Percentiles rank a stretch among this genome's conserved stretches.
phyloP scores from a whole-genome alignment of 2,888 invertebrate genomes.

The Dioctria rufipes region DNA sequence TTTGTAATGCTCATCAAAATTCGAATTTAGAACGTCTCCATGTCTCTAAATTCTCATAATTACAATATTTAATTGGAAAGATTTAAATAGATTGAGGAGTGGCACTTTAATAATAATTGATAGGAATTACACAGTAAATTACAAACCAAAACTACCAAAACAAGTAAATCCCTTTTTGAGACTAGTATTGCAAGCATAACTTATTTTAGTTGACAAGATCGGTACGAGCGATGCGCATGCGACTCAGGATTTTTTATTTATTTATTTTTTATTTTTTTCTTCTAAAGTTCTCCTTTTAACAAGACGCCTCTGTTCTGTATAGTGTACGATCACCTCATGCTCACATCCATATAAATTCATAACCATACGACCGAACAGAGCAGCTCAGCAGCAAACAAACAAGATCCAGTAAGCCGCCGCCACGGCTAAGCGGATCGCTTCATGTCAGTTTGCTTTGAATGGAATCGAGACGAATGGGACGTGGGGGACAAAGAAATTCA shows the following conservation, averaged over 20 bases:
- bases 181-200: neutral
- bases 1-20: too few relatives aligned
- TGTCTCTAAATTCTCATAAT: too few relatives aligned
- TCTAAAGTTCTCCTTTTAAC: constrained; percentile 17
- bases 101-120: neutral
- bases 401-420: constrained; percentile 51
- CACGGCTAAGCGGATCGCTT: constrained; percentile 47
- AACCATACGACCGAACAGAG: neutral
- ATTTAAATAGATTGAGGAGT: too few relatives aligned
- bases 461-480: constrained; percentile 15
- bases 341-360: constrained; percentile 20
- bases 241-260: neutral
- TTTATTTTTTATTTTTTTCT: neutral
- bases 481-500: constrained; percentile 21
- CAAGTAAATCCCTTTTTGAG: too few relatives aligned
- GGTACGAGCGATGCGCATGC: constrained; percentile 11
- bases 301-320: constrained; percentile 37
- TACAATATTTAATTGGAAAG: too few relatives aligned
- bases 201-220: constrained; percentile 30
- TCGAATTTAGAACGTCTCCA: too few relatives aligned
- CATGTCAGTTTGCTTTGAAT: constrained; percentile 43
- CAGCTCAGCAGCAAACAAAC: constrained; percentile 11
- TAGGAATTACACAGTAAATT: neutral
- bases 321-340: constrained; percentile 14
- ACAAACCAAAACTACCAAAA: too few relatives aligned